phyloP scores from a whole-genome alignment of 2,797 vertebrate species.

The Lophotriccus pileatus region DNA sequence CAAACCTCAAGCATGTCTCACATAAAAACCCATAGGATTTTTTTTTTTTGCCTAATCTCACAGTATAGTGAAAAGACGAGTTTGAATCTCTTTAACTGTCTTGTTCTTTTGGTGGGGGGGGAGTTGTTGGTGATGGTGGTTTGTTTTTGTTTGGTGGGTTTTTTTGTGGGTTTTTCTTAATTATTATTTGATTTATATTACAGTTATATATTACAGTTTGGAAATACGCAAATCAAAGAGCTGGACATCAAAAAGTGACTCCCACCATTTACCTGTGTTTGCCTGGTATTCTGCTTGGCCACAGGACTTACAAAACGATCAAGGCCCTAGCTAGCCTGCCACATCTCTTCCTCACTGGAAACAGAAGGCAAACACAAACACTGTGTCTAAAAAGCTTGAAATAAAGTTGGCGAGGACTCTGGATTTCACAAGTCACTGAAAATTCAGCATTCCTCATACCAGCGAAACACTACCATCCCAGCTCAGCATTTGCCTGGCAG shows the following conservation, averaged over 20 bases:
- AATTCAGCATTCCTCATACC: conserved; percentile 19
- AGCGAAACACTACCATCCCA: neutral
- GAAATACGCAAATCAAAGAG: neutral
- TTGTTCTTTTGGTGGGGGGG: neutral
- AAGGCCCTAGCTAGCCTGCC: neutral
- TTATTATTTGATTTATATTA: neutral
- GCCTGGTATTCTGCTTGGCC: neutral
- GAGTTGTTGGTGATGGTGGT: neutral
- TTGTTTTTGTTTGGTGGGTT: neutral
- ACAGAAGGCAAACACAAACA: conserved; percentile 28
- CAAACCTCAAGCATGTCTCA: neutral
- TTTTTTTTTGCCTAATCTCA: neutral
- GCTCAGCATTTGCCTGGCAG: neutral
- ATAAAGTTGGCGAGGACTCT: neutral
- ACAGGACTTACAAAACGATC: neutral
- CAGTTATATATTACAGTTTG: neutral
- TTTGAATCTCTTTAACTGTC: neutral
- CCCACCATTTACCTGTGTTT: neutral
- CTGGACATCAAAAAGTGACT: neutral
- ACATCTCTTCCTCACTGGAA: neutral
- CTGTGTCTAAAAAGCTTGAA: neutral
- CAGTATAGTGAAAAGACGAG: neutral
- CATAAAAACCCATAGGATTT: neutral
- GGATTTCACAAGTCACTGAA: conserved; percentile 28
- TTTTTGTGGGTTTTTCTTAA: neutral